A percentile compares a stretch with the other conserved stretches of the same genome.
Conservation (phyloP, 2,888 invertebrate species). For the Diplazon laetatorius region DNA sequence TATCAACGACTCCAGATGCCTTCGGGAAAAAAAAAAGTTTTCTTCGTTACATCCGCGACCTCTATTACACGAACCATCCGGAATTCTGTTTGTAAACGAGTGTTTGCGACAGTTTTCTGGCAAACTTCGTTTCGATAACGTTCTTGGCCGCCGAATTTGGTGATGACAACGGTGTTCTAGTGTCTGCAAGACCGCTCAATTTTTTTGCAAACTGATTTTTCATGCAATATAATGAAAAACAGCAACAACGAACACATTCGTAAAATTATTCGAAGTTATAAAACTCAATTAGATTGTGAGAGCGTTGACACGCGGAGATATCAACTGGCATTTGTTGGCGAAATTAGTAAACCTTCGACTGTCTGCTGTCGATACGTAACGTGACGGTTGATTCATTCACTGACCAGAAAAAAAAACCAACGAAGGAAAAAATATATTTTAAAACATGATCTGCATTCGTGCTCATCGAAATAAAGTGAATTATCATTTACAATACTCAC, state of each 20-base stretch:
- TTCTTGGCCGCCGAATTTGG: constrained; percentile 28
- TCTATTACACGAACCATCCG: constrained; percentile 55
- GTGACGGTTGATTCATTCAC: constrained; percentile 15
- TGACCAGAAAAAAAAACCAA: too few species aligned
- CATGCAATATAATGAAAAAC: neutral
- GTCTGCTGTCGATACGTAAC: constrained; percentile 17
- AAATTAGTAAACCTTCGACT: constrained; percentile 43
- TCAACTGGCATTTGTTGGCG: constrained; percentile 71
- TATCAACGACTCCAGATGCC: constrained; percentile 15
- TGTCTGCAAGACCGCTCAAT: constrained; percentile 75
- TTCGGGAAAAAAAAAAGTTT: constrained; percentile 10
- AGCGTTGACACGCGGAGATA: constrained; percentile 76
- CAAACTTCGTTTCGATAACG: constrained; percentile 18
- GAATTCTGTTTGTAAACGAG: constrained; percentile 37
- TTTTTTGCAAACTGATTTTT: neutral
- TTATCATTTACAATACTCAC: constrained; percentile 11
- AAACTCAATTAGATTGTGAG: constrained; percentile 7
- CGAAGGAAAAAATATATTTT: neutral
- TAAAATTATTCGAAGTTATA: neutral
- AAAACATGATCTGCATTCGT: constrained; percentile 15
- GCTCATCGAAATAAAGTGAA: neutral
- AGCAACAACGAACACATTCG: neutral
- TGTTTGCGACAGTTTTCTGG: constrained; percentile 22
- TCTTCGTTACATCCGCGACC: constrained; percentile 21
- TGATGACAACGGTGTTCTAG: constrained; percentile 74